These are phyloP conservation scores for Tetragonula clypearis DNA, from an alignment of 1,140 invertebrate genomes.

Conservation along the genomic window DNA sequence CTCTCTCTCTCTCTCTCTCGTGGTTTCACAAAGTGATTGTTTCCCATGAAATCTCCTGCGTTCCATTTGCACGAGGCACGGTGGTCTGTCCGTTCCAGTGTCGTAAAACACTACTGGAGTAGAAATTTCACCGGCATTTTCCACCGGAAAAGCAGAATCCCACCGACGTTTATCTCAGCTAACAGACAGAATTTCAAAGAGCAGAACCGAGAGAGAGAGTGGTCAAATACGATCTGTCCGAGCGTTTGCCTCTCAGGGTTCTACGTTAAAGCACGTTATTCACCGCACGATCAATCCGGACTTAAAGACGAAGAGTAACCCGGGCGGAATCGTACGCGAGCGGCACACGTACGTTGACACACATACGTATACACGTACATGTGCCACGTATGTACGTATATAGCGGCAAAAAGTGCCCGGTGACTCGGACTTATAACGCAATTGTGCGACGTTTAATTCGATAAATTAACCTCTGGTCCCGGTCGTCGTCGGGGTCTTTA, in stretches of 20 bases:
- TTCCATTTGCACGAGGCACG: no score
- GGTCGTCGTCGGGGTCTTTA: slow-evolving; percentile 69
- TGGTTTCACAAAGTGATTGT: no score
- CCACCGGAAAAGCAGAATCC: not conserved
- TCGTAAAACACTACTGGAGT: not conserved
- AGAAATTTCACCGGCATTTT: not conserved
- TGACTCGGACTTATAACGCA: slow-evolving; percentile 76
- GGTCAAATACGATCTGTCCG: not conserved
- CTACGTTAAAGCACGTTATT: not conserved
- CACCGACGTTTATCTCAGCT: not conserved
- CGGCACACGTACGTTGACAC: not conserved
- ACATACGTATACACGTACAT: not conserved
- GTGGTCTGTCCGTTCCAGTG: not conserved
- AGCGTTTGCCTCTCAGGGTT: not conserved
- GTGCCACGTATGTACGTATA: not conserved
- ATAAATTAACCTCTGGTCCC: slow-evolving; percentile 79
- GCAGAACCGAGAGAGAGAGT: not conserved
- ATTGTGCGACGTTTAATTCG: slow-evolving; percentile 78
- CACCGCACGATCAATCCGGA: not conserved
- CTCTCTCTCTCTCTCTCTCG: no score
- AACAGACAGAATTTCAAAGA: not conserved
- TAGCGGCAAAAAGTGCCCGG: slow-evolving; percentile 64
- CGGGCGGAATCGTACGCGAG: not conserved
- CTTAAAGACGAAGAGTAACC: not conserved
- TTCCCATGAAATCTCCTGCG: no score